Conservation (phyloP, 2,797 vertebrate genomes). For the Sebastes glaucus region DNA sequence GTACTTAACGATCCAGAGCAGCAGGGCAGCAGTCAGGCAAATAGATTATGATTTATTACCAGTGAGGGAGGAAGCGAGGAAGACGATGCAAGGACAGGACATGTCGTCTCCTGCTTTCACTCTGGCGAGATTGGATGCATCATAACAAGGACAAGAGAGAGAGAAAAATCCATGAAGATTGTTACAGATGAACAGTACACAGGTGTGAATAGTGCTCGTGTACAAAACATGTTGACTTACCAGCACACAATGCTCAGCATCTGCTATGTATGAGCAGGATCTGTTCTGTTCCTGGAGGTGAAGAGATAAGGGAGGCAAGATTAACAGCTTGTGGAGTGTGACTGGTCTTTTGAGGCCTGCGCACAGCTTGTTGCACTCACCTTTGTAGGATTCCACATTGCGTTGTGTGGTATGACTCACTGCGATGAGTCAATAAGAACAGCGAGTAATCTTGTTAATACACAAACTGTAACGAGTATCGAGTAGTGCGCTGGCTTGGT, state of each 20-base stretch:
- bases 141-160: slow-evolving; percentile 20
- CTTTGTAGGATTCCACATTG: slow-evolving; percentile 24
- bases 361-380: slow-evolving; percentile 43
- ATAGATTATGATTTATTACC: slow-evolving; percentile 71
- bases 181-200: not conserved
- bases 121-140: slow-evolving; percentile 1
- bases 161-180: slow-evolving; percentile 20
- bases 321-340: slow-evolving; percentile 43
- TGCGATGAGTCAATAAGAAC: slow-evolving; percentile 64
- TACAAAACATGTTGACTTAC: not conserved
- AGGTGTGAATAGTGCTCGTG: slow-evolving; percentile 2
- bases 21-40: slow-evolving; percentile 55
- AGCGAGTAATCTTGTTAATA: slow-evolving; percentile 20
- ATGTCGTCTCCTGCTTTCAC: slow-evolving; percentile 17
- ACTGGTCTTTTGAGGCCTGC: slow-evolving; percentile 31
- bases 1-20: slow-evolving; percentile 61
- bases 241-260: not conserved
- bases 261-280: not conserved
- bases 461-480: slow-evolving; percentile 28
- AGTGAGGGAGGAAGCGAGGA: slow-evolving; percentile 12
- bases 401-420: slow-evolving; percentile 50
- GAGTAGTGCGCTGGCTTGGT: slow-evolving; percentile 4
- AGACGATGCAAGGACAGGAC: slow-evolving; percentile 28
- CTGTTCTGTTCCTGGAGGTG: slow-evolving; percentile 32
- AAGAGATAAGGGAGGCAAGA: slow-evolving; percentile 18